Evolutionary conservation across 2,888 invertebrate species (phyloP), one percentile per base, ranked within the genome.

Genomic region (Dryocosmus kuriphilus): DNA sequence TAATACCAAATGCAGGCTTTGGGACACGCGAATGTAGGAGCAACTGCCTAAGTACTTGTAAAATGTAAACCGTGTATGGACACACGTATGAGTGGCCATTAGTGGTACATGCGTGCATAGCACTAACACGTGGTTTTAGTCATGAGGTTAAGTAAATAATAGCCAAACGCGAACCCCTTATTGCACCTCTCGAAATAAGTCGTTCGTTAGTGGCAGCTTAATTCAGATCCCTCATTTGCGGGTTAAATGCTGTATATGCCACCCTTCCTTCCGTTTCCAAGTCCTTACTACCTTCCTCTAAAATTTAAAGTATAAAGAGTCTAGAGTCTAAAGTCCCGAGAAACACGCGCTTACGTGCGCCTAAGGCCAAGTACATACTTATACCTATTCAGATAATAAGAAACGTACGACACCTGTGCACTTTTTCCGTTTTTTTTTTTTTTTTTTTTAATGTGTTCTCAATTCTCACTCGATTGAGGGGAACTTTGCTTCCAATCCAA

Each of bases 121-220:
- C 85, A 86, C 87, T 86, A 86, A 82, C 82, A 80, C 82, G 80
- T 80, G 79, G 82, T 82, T 79, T 76, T 76, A 79, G 82, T 81
- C 84, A 84, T 86, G 86, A 88, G 86, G 87, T 87, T 86, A 86
- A 86, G 86, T 88, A 87, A 88, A 89, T 89, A 89, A 89, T 88
- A 84, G 88, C 85, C 84, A 83, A 88, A 85, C 85, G 82, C 83
- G 83, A 80, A 85, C 85, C 87, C 85, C 88, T 89, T 87, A 88
- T 86, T 86, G 86, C 84, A 83, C 86, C 85, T 88, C 89, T 89
- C 83, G 81, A 87, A 84, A 81, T 86, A 86, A 87, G 87, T 88
- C 88, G 85, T 86, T 89, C 85, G 85, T 88, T 87, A 88, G 85
- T 86, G 84, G 79, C 85, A 84, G 86, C 86, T 82, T 80, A 80